Evolutionary conservation across 2,113 vertebrate species (phyloP).

Genomic region (Fregata magnificens): DNA sequence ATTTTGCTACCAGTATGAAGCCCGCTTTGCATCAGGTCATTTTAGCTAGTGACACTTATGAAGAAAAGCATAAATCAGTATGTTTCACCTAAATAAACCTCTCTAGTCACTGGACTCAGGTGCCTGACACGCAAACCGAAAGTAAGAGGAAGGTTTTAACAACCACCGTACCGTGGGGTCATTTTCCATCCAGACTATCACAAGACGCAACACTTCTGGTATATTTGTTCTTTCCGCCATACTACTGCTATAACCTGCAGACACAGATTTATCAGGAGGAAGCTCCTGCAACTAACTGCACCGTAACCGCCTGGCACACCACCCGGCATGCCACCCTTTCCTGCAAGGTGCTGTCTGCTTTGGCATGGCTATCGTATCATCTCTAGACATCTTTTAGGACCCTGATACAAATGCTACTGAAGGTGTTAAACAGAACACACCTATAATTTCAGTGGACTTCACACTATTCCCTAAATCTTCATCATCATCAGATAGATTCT

Average conservation of each 20-base stretch:
- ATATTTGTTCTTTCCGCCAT: background rate
- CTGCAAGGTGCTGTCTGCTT: background rate
- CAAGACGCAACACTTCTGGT: background rate
- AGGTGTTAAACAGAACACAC: background rate
- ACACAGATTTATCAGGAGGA: background rate
- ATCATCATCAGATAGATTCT: background rate
- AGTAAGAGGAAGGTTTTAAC: background rate
- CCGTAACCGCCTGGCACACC: background rate
- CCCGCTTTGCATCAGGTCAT: background rate
- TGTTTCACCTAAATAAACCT: background rate
- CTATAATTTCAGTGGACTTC: background rate
- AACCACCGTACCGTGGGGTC: background rate
- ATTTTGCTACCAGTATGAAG: background rate
- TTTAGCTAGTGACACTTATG: background rate
- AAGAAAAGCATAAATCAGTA: background rate
- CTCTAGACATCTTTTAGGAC: background rate
- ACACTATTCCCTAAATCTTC: background rate
- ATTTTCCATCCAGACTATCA: background rate
- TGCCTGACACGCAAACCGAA: background rate
- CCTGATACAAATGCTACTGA: background rate
- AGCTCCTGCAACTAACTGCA: background rate
- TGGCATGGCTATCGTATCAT: accelerated
- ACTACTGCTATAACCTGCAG: background rate
- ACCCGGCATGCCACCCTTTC: background rate
- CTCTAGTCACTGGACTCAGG: background rate